Evolutionary conservation across 2,113 vertebrate species (phyloP).

Genomic region (Cephalopterus ornatus): DNA sequence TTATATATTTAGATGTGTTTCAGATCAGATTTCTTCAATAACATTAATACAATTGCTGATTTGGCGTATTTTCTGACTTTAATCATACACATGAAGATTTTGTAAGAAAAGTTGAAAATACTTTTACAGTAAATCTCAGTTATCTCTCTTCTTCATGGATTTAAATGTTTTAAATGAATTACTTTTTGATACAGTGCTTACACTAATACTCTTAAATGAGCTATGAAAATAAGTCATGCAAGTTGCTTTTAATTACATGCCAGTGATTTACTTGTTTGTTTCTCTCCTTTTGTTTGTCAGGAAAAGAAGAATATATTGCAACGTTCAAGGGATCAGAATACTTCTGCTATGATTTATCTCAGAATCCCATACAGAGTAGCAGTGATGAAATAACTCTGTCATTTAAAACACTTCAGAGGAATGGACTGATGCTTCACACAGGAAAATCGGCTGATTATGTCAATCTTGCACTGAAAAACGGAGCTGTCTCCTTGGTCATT

Average conservation of each 20-base stretch:
- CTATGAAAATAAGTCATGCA: not conserved
- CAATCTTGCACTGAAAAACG: conserved; percentile 98
- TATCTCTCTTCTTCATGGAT: not conserved
- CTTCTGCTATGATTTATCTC: conserved; percentile 98
- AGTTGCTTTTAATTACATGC: not conserved
- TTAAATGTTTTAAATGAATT: not conserved
- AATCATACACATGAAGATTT: not conserved
- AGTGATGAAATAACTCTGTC: conserved; percentile 98
- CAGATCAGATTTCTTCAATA: not conserved
- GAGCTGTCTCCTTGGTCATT: conserved; percentile 98
- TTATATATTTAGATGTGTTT: not conserved
- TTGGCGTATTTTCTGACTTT: not conserved
- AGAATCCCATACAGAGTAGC: conserved; percentile 99
- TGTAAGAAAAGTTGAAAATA: not conserved
- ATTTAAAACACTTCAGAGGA: conserved; percentile 98
- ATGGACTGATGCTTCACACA: conserved; percentile 98
- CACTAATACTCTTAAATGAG: not conserved
- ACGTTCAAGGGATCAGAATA: conserved; percentile 99
- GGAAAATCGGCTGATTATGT: conserved; percentile 99
- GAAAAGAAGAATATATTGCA: conserved; percentile 96
- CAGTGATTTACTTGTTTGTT: not conserved
- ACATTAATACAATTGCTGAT: not conserved
- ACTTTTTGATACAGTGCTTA: not conserved
- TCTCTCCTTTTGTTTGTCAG: conserved; percentile 75
- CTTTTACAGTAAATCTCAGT: not conserved